A percentile compares a stretch with the other conserved stretches of the same genome.
Conservation (phyloP, 1,140 invertebrate species). For the Drosophila subpulchrella region DNA sequence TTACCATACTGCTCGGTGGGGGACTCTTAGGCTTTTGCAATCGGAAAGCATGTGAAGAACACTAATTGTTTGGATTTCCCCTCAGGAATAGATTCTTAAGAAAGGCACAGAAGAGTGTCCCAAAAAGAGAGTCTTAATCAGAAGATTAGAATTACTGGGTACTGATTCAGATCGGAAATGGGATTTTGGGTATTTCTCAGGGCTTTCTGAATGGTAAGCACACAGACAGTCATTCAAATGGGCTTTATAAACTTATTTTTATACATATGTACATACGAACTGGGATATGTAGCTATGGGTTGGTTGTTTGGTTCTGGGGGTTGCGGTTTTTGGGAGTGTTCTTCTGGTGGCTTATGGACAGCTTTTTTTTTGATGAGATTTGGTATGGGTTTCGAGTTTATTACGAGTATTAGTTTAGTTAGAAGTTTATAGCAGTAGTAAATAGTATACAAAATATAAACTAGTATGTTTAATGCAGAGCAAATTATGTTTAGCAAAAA, state of each 20-base stretch:
- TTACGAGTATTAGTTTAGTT: slow-evolving; percentile 68
- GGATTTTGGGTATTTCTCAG: neutral
- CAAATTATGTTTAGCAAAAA: slow-evolving; percentile 82
- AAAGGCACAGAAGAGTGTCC: too few relatives aligned
- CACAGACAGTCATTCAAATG: slow-evolving; percentile 39
- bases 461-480: slow-evolving; percentile 79
- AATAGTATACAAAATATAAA: slow-evolving; percentile 82
- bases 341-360: slow-evolving; percentile 51
- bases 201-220: slow-evolving; percentile 14
- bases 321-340: slow-evolving; percentile 14
- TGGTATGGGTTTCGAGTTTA: slow-evolving; percentile 62
- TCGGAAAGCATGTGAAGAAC: too few relatives aligned
- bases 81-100: too few relatives aligned
- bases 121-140: too few relatives aligned
- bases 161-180: neutral
- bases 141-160: too few relatives aligned
- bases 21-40: too few relatives aligned
- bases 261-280: slow-evolving; percentile 45
- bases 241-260: neutral
- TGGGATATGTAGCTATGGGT: slow-evolving; percentile 43
- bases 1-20: too few relatives aligned
- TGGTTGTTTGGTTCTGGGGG: slow-evolving; percentile 9
- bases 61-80: too few relatives aligned
- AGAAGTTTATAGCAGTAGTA: slow-evolving; percentile 77
- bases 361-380: slow-evolving; percentile 44